Evolutionary conservation across 2,797 vertebrate species (phyloP).

Genomic region (Intellagama lesueurii): DNA sequence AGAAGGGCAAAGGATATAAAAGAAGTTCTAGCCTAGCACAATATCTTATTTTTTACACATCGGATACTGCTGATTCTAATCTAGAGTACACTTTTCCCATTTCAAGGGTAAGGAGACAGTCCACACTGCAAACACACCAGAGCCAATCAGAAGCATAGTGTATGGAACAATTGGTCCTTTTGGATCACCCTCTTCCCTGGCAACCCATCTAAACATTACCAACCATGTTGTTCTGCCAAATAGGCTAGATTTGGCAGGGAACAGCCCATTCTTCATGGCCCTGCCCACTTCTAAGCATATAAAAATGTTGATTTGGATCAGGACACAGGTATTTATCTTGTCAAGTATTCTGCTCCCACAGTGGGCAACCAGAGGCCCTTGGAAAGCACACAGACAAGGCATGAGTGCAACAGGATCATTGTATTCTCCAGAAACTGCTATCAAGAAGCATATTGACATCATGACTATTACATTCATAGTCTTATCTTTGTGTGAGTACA

Average conservation of each 20-base stretch:
- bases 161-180: too few species aligned
- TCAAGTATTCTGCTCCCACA: not conserved
- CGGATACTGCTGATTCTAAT: too few species aligned
- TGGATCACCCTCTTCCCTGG: too few species aligned
- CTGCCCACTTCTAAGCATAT: not conserved
- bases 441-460: not conserved
- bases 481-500: too few species aligned
- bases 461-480: too few species aligned
- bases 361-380: not conserved
- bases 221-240: not conserved
- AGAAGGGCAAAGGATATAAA: too few species aligned
- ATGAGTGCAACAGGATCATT: not conserved
- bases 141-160: too few species aligned
- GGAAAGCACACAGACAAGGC: not conserved
- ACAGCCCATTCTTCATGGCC: not conserved
- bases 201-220: not conserved
- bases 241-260: not conserved
- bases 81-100: too few species aligned
- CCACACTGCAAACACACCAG: too few species aligned
- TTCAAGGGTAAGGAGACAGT: too few species aligned
- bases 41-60: too few species aligned
- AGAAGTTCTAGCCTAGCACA: too few species aligned
- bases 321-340: not conserved
- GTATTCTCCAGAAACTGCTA: not conserved
- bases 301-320: not conserved